Percentiles rank a stretch among this genome's conserved stretches.
Evolutionary conservation across 2,888 invertebrate genomes (phyloP).

Genomic region (Drosophila trichaetosa): DNA sequence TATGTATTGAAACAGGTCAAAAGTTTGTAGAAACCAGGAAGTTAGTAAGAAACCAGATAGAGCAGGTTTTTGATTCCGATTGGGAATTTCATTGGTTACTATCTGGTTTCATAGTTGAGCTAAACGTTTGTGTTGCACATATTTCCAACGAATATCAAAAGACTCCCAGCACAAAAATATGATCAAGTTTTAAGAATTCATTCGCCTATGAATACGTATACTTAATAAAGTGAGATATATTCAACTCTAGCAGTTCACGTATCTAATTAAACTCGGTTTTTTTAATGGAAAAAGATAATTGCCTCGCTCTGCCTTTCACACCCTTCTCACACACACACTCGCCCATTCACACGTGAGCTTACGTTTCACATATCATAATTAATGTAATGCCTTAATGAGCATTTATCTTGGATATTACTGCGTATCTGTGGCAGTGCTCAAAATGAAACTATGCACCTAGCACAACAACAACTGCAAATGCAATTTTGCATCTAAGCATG

Average conservation of each 20-base stretch:
- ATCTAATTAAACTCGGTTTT: conserved; percentile 3
- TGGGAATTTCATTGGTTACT: rapidly evolving
- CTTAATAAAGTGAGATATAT: neutral
- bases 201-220: neutral
- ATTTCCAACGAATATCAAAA: too few relatives aligned
- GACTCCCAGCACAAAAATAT: neutral
- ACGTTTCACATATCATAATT: conserved; percentile 64
- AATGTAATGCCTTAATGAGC: conserved; percentile 67
- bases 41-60: neutral
- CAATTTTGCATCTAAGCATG: conserved; percentile 53
- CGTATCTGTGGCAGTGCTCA: conserved; percentile 33
- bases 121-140: too few relatives aligned
- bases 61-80: neutral
- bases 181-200: neutral
- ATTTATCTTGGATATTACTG: conserved; percentile 64
- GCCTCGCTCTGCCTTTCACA: neutral
- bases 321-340: neutral
- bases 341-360: neutral
- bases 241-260: neutral
- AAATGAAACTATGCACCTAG: conserved; percentile 39
- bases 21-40: neutral
- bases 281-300: neutral
- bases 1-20: too few relatives aligned
- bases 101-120: too few relatives aligned
- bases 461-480: conserved; percentile 21